Conservation (phyloP, 2,888 invertebrate species). For the Drosophila colorata region DNA sequence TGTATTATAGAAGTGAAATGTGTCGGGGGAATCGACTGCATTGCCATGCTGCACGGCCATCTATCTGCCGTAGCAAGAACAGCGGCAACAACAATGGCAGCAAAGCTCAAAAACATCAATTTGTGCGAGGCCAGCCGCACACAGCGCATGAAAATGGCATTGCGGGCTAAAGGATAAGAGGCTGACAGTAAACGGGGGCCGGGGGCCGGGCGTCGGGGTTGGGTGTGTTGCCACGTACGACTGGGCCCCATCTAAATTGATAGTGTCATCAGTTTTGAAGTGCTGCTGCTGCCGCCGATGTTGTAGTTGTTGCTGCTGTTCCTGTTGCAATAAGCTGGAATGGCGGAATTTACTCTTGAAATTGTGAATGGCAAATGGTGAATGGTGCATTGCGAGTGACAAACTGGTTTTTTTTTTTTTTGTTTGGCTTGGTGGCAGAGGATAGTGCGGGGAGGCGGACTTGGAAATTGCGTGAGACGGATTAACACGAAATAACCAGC, state of each 20-base stretch:
- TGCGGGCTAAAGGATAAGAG: constrained; percentile 19
- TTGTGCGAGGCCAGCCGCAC: constrained; percentile 65
- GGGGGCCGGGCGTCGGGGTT: not conserved
- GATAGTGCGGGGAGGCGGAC: not conserved
- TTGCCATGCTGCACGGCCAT: constrained; percentile 40
- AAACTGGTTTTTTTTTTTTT: constrained; percentile 5
- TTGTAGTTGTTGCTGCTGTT: not conserved
- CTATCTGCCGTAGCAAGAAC: not conserved
- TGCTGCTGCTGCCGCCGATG: constrained; percentile 53
- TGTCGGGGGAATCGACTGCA: constrained; percentile 73
- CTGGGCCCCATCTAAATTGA: constrained; percentile 57
- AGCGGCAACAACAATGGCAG: constrained; percentile 5
- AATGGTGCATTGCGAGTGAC: constrained; percentile 12
- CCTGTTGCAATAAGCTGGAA: not conserved
- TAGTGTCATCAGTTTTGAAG: constrained; percentile 78
- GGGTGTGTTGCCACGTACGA: constrained; percentile 11
- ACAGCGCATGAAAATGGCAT: constrained; percentile 70
- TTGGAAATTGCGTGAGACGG: constrained; percentile 1
- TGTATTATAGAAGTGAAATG: constrained; percentile 67
- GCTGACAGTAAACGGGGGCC: not conserved
- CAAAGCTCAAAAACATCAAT: constrained; percentile 51
- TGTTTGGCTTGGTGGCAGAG: not conserved
- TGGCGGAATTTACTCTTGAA: constrained; percentile 7
- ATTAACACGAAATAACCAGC: constrained; percentile 26
- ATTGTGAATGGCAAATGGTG: constrained; percentile 24